Evolutionary conservation across 2,113 vertebrate species (phyloP).

Genomic region (Periophthalmus modestus): DNA sequence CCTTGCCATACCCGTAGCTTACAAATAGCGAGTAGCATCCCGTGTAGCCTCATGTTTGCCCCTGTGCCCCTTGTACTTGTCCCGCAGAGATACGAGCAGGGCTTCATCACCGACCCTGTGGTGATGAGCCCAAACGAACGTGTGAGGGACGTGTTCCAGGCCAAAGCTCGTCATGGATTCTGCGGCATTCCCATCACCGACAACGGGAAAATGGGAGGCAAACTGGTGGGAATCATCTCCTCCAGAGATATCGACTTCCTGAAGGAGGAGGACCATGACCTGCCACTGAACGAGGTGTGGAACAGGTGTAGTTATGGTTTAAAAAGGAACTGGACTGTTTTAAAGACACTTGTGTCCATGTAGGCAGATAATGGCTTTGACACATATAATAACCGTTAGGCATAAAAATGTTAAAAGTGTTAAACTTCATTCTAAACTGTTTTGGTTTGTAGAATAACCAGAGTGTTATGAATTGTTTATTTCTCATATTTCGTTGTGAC

Average conservation of each 20-base stretch:
- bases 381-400: too few species aligned
- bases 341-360: too few species aligned
- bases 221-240: conserved; percentile 94
- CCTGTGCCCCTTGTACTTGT: background rate
- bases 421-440: too few species aligned
- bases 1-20: conserved; percentile 11
- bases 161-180: conserved; percentile 95
- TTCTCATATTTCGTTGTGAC: too few species aligned
- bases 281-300: conserved; percentile 86
- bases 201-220: conserved; percentile 92
- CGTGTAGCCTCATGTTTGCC: background rate
- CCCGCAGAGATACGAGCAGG: conserved; percentile 93
- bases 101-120: conserved; percentile 98
- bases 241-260: conserved; percentile 98
- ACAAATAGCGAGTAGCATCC: background rate
- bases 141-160: conserved; percentile 93
- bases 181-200: conserved; percentile 98
- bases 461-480: too few species aligned
- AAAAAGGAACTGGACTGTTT: too few species aligned
- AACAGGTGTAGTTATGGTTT: background rate
- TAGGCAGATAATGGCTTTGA: too few species aligned
- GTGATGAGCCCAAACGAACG: conserved; percentile 91
- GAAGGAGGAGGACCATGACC: conserved; percentile 87
- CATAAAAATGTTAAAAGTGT: too few species aligned
- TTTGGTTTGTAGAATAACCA: too few species aligned